phyloP scores from a whole-genome alignment of 1,140 invertebrate genomes.

The Orchestia grillus region DNA sequence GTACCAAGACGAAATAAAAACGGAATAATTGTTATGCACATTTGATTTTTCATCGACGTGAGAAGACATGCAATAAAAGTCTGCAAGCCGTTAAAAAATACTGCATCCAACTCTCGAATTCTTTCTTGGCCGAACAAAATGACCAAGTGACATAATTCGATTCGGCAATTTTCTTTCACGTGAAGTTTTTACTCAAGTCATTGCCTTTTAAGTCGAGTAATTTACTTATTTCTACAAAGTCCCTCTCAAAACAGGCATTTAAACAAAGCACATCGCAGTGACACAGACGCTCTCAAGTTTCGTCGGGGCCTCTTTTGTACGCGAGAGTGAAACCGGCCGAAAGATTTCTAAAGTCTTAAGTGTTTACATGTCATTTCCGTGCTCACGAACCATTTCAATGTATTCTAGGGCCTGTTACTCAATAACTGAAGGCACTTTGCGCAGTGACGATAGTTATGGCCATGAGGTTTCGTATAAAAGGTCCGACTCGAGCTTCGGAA shows the following conservation, averaged over 20 bases:
- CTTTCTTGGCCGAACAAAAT: background rate
- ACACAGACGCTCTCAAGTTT: background rate
- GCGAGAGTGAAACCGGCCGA: background rate
- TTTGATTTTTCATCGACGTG: background rate
- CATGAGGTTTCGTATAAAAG: slow-evolving; percentile 11
- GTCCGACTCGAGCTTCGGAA: background rate
- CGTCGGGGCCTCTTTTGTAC: background rate
- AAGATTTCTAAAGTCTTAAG: background rate
- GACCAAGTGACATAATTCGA: slow-evolving; percentile 28
- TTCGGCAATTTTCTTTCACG: background rate
- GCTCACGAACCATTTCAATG: background rate
- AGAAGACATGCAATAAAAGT: background rate
- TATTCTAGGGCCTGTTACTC: background rate
- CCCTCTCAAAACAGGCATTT: too few relatives aligned
- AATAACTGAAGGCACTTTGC: background rate
- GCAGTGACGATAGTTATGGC: background rate
- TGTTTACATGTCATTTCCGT: slow-evolving; percentile 19
- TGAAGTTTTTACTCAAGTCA: background rate
- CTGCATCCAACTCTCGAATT: background rate
- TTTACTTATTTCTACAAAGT: background rate
- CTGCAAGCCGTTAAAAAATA: background rate
- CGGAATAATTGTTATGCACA: background rate
- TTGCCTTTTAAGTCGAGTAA: background rate
- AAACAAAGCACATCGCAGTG: background rate
- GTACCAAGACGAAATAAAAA: background rate